Evolutionary conservation across 2,888 invertebrate genomes (phyloP).

Genomic region (Spodoptera picta): DNA sequence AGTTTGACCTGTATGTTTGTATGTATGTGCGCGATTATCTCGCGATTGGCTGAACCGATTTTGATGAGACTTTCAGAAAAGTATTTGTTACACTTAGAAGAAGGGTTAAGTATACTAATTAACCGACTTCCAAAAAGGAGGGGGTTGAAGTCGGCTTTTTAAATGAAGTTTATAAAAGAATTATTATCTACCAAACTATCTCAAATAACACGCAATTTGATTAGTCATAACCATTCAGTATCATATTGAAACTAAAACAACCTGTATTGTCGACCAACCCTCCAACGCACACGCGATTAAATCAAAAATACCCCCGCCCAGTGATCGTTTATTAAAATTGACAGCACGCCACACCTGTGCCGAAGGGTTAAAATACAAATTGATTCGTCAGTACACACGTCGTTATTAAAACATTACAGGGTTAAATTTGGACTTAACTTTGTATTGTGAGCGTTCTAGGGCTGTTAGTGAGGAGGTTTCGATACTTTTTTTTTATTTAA

Average conservation of each 20-base stretch:
- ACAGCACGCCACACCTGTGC: constrained; percentile 65
- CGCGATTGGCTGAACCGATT: no score
- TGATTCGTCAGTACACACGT: constrained; percentile 69
- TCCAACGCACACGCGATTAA: constrained; percentile 50
- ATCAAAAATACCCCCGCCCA: constrained; percentile 58
- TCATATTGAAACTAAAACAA: constrained; percentile 26
- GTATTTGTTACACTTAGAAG: no score
- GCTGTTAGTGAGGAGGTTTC: constrained; percentile 10
- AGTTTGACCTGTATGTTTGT: no score
- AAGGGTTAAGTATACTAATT: no score
- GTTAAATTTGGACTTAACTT: constrained; percentile 43
- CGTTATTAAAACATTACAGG: constrained; percentile 59
- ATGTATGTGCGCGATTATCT: no score
- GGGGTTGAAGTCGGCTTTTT: no score
- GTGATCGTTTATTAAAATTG: constrained; percentile 70
- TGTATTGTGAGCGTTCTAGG: constrained; percentile 30
- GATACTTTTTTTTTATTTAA: no score
- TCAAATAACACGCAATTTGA: constrained; percentile 5
- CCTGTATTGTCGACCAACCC: constrained; percentile 48
- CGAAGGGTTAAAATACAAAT: constrained; percentile 67
- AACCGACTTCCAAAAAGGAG: no score
- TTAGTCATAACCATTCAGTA: constrained; percentile 17
- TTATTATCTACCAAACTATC: no score
- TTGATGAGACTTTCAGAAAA: no score
- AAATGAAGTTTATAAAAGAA: no score